Percentiles rank a stretch among this genome's conserved stretches.
Evolutionary conservation across 2,797 vertebrate genomes (phyloP).

Genomic region (Prionace glauca): DNA sequence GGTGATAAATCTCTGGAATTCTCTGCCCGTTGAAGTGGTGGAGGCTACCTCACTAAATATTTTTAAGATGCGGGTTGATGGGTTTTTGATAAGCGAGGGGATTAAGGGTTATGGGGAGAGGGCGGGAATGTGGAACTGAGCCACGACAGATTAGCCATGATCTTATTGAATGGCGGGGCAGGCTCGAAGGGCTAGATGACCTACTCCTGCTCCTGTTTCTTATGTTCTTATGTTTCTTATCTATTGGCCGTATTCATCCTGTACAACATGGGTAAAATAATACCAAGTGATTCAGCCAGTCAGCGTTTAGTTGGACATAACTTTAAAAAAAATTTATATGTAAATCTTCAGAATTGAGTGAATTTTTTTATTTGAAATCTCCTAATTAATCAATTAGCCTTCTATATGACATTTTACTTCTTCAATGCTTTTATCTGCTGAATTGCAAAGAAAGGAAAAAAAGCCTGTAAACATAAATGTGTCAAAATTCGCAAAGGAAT

Average conservation of each 20-base stretch:
- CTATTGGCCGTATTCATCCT: not conserved
- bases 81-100: no score
- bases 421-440: not conserved
- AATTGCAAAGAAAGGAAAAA: not conserved
- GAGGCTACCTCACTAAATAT: no score
- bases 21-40: no score
- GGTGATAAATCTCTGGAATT: no score
- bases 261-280: not conserved
- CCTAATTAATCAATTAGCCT: not conserved
- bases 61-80: no score
- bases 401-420: not conserved
- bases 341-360: not conserved
- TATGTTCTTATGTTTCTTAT: no score
- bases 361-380: not conserved
- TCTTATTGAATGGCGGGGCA: no score
- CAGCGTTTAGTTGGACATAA: not conserved
- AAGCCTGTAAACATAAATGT: not conserved
- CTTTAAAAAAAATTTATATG: not conserved
- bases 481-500: not conserved
- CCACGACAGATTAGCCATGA: no score
- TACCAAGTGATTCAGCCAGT: not conserved
- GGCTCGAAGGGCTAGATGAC: no score
- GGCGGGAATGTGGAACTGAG: no score
- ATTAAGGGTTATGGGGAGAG: no score
- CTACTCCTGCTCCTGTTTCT: no score